Conservation (phyloP, 2,113 vertebrate species). For the Phrynosoma platyrhinos region DNA sequence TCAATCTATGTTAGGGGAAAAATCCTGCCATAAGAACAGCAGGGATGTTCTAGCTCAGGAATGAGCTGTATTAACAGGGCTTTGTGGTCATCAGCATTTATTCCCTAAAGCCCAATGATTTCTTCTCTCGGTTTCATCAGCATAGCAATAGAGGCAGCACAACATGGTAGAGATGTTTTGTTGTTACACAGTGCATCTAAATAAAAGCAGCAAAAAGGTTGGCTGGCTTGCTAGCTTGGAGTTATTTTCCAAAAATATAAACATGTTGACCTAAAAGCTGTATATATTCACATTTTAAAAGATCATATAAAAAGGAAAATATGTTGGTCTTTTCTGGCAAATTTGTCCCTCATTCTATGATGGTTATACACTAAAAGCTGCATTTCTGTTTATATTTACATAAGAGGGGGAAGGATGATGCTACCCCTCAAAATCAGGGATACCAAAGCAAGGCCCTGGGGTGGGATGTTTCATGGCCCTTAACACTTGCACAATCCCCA, state of each 20-base stretch:
- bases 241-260: constrained; percentile 36
- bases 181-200: constrained; percentile 31
- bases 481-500: no score
- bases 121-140: constrained; percentile 1
- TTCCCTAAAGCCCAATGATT: not conserved
- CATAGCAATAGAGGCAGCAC: not conserved
- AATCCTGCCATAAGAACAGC: constrained; percentile 13
- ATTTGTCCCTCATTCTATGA: constrained; percentile 35
- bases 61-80: constrained; percentile 7
- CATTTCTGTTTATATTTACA: not conserved
- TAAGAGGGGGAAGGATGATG: no score
- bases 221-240: no score
- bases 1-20: not conserved
- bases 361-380: not conserved
- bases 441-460: no score
- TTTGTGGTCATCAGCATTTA: constrained; percentile 33
- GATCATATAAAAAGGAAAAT: constrained; percentile 38
- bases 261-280: constrained; percentile 33
- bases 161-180: not conserved
- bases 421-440: no score
- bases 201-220: constrained; percentile 12
- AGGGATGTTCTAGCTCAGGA: not conserved
- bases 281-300: constrained; percentile 37
- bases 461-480: no score
- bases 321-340: constrained; percentile 33